A percentile compares a stretch with the other conserved stretches of the same genome.
These are phyloP conservation scores for Alosa sapidissima DNA, from an alignment of 2,797 vertebrate genomes.

Conservation along the genomic window DNA sequence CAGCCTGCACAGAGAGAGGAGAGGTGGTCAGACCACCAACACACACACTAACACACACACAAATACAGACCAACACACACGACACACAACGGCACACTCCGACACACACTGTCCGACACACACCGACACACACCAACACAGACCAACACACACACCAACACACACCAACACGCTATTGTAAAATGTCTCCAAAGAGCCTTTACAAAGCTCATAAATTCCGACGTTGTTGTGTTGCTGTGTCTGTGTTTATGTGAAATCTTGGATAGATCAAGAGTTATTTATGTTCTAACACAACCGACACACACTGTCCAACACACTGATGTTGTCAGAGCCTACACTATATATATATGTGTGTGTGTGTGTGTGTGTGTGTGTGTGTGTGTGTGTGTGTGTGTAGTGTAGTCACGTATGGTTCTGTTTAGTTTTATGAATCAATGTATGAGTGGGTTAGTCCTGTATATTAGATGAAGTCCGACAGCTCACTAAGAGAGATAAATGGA, in stretches of 20 bases:
- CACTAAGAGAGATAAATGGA: background rate
- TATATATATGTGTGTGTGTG: too few relatives aligned
- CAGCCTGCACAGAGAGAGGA: constrained; percentile 70
- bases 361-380: too few relatives aligned
- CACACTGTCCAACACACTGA: too few relatives aligned
- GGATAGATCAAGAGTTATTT: background rate
- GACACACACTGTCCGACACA: too few relatives aligned
- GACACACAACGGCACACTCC: too few relatives aligned
- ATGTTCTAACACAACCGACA: too few relatives aligned
- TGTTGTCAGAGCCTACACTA: too few relatives aligned
- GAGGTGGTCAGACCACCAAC: background rate
- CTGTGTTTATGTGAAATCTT: background rate
- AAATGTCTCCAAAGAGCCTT: background rate
- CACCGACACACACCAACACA: too few relatives aligned
- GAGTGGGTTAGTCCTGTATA: background rate
- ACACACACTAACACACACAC: background rate
- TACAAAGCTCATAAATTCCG: background rate
- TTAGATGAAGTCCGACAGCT: background rate
- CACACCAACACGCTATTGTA: background rate
- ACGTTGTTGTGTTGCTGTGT: background rate
- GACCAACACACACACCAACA: background rate
- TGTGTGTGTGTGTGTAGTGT: too few relatives aligned
- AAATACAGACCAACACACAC: too few relatives aligned
- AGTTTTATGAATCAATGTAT: background rate
- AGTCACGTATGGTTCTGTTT: background rate